Conservation (phyloP, 2,888 invertebrate species). For the Odiellus spinosus region DNA sequence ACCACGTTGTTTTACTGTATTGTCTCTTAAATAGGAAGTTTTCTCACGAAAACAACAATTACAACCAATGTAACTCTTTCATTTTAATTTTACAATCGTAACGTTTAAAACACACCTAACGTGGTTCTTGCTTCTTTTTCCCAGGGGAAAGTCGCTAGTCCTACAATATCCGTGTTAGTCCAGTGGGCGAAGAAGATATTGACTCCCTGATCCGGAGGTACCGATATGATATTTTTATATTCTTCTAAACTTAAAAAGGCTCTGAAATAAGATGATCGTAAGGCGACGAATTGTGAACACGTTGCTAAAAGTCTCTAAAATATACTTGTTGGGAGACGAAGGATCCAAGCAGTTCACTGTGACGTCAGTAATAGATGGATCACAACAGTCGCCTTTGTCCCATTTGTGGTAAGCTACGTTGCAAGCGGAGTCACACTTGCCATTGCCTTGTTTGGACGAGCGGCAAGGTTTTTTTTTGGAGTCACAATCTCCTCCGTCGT, state of each 20-base stretch:
- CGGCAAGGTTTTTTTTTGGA: slow-evolving; percentile 19
- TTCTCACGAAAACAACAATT: too few species aligned
- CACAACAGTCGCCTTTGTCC: slow-evolving; percentile 28
- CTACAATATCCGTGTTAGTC: slow-evolving; percentile 22
- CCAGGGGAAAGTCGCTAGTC: slow-evolving; percentile 29
- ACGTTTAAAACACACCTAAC: too few species aligned
- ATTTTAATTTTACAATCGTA: too few species aligned
- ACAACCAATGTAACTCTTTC: too few species aligned
- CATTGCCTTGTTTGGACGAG: slow-evolving; percentile 21
- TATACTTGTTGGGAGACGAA: slow-evolving; percentile 21
- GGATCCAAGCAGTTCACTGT: slow-evolving; percentile 24
- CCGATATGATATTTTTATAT: slow-evolving; percentile 21
- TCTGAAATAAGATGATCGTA: slow-evolving; percentile 3
- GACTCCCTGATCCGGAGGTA: slow-evolving; percentile 20
- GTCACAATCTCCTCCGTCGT: slow-evolving; percentile 29
- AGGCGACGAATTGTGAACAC: too few species aligned
- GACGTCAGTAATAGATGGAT: slow-evolving; percentile 7
- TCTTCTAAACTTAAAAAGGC: slow-evolving; percentile 25
- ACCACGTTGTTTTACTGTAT: too few species aligned
- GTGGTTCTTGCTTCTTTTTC: slow-evolving; percentile 24
- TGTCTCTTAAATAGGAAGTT: too few species aligned
- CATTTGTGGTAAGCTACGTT: slow-evolving; percentile 24
- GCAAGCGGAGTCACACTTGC: slow-evolving; percentile 25
- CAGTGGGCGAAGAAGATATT: slow-evolving; percentile 26
- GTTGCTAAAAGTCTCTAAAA: too few species aligned